These are phyloP conservation scores for Sula dactylatra DNA, from an alignment of 2,113 vertebrate genomes.

Conservation along the genomic window DNA sequence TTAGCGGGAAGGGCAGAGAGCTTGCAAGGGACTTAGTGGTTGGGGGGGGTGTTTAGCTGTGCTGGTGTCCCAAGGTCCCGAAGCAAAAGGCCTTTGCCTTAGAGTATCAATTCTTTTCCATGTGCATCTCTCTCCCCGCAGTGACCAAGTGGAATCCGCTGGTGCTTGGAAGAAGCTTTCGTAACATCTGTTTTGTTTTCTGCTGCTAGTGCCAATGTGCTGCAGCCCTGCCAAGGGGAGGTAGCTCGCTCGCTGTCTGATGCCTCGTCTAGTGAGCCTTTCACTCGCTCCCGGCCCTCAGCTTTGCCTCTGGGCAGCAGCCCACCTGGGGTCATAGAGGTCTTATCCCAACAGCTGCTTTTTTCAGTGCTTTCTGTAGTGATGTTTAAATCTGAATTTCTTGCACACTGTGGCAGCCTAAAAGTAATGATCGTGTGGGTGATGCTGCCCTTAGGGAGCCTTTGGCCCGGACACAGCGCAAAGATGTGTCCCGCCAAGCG, in stretches of 20 bases:
- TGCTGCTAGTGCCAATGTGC: conserved; percentile 57
- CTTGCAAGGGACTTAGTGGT: neutral
- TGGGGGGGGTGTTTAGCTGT: neutral
- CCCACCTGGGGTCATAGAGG: neutral
- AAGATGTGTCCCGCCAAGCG: neutral
- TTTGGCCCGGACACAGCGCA: neutral
- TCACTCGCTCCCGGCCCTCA: neutral
- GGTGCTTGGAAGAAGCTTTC: conserved; percentile 62
- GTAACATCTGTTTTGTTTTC: conserved; percentile 61
- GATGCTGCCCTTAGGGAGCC: neutral
- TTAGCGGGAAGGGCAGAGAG: neutral
- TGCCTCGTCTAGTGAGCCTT: conserved; percentile 15
- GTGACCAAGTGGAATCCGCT: conserved; percentile 49
- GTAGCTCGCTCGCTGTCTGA: conserved; percentile 17
- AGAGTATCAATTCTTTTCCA: conserved; percentile 22
- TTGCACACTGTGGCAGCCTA: neutral
- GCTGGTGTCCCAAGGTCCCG: neutral
- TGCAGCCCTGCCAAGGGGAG: conserved; percentile 31
- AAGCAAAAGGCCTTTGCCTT: conserved; percentile 59
- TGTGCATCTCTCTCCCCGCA: conserved; percentile 32
- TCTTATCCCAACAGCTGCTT: conserved; percentile 39
- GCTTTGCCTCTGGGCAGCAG: conserved; percentile 2
- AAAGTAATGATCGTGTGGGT: neutral
- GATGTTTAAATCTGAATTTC: conserved; percentile 10
- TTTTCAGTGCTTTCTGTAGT: conserved; percentile 46